These are phyloP conservation scores for Ellobium chinense DNA, from an alignment of 2,888 invertebrate species.

Conservation along the genomic window DNA sequence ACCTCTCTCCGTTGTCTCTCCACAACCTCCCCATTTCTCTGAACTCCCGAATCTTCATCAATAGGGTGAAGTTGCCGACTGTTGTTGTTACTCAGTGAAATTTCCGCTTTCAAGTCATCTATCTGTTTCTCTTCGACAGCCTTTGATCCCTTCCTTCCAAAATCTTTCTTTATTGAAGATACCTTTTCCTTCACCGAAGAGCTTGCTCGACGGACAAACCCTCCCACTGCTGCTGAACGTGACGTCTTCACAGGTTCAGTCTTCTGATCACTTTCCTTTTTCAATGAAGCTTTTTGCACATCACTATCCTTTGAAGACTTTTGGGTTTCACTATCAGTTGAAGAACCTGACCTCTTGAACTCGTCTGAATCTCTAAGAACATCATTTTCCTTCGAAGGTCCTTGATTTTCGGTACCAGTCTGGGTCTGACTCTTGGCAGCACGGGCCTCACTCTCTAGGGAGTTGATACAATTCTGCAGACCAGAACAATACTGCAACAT, in stretches of 20 bases:
- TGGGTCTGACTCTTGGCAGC: neutral
- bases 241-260: neutral
- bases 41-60: neutral
- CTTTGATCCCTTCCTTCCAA: conserved; percentile 18
- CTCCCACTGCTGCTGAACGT: conserved; percentile 17
- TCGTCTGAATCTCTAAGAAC: too few relatives aligned
- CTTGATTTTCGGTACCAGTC: too few relatives aligned
- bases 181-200: conserved; percentile 42
- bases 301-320: neutral
- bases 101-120: neutral
- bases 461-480: conserved; percentile 87
- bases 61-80: neutral
- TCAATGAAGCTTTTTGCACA: too few relatives aligned
- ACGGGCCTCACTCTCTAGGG: conserved; percentile 16
- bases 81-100: conserved; percentile 5
- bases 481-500: conserved; percentile 97
- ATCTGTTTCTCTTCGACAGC: too few relatives aligned
- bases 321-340: neutral
- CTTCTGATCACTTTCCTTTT: neutral
- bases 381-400: neutral
- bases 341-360: neutral
- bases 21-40: neutral
- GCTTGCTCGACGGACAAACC: conserved; percentile 38
- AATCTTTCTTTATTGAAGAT: conserved; percentile 41
- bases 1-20: neutral